Conservation (phyloP, 2,797 vertebrate genomes). For the Epinephelus malabaricus region DNA sequence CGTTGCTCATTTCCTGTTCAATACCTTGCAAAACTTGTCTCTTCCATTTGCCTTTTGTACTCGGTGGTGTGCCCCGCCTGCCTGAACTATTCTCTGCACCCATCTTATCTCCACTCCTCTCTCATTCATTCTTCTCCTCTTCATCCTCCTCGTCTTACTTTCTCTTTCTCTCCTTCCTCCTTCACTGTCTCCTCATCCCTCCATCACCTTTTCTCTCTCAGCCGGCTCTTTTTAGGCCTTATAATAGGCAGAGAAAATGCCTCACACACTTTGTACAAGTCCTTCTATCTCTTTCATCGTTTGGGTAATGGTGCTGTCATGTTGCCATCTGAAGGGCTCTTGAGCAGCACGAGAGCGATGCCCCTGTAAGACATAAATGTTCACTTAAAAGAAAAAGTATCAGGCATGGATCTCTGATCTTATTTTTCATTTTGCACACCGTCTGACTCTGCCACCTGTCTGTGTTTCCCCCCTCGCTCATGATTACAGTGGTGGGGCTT, state of each 20-base stretch:
- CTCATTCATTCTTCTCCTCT: constrained; percentile 8
- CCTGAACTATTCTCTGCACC: constrained; percentile 1
- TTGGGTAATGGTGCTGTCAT: constrained; percentile 57
- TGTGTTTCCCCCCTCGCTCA: constrained; percentile 25
- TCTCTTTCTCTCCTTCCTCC: not conserved
- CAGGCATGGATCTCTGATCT: constrained; percentile 11
- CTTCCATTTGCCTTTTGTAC: constrained; percentile 23
- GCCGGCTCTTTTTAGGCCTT: not conserved
- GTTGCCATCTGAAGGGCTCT: constrained; percentile 41
- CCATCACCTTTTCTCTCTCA: constrained; percentile 7
- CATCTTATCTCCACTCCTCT: constrained; percentile 18
- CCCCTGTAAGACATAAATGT: constrained; percentile 28
- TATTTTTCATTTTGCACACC: constrained; percentile 14
- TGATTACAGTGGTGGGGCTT: constrained; percentile 43
- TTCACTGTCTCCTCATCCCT: constrained; percentile 18
- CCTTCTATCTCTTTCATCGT: constrained; percentile 48
- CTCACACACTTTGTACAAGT: constrained; percentile 17
- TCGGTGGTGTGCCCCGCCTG: constrained; percentile 1
- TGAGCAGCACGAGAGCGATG: constrained; percentile 20
- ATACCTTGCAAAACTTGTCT: constrained; percentile 20
- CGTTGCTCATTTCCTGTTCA: constrained; percentile 31
- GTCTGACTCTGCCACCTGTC: not conserved
- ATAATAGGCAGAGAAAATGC: constrained; percentile 48
- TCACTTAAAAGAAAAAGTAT: constrained; percentile 46
- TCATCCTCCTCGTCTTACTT: not conserved